Base-by-base conservation (phyloP, 2,888 invertebrate species). In the Antheraea yamamai region DNA sequence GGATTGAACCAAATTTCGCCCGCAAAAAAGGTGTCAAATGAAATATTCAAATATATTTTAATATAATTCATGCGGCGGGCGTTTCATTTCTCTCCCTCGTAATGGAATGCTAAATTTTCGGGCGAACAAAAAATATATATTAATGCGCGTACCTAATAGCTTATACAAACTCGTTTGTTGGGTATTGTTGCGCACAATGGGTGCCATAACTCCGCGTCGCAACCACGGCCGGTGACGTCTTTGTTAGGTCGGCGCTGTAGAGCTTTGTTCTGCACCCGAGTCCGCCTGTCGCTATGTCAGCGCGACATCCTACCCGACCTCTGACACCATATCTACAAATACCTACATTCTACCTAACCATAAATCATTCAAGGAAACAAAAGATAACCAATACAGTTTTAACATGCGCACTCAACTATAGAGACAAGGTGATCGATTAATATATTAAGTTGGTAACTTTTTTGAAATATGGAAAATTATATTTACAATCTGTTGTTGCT, bases 41-140 rank as follows among this genome's bases (percentile, higher is more conserved):
- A 95, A 95, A 95, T 95, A 95, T 95, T 95, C 95, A 95, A 95
- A 95, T 95, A 94, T 95, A 95, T 95, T 95, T 94, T 95, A 95
- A 95, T 95, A 95, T 95, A 95, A 95, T 95, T 95, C 95, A 95
- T 94, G 94, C 94, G 92, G 94, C 95, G 93, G 93, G 94, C 94
- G 93, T 95, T 95, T 94, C 94, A 95, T 95, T 94, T 94, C 95
- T 93, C 94, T 94, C 94, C 95, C 95, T 91, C 91, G 94, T 95
- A 95, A 95, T 94, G 95, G 95, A 95, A 95, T 94, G 95, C 95
- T 92, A 94, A 95, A 95, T 95, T 94, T 94, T 94, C 93, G 91
- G 94, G 93, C 90, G 92, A 92, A 93, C 95, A 95, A 94, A 95
- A 95, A 95, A 95, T 94, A 95, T 94, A 95, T 95, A 95, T 95